Evolutionary conservation across 2,888 invertebrate species (phyloP), one percentile per base, ranked within the genome.

Genomic region (Chelonus formosanus): DNA sequence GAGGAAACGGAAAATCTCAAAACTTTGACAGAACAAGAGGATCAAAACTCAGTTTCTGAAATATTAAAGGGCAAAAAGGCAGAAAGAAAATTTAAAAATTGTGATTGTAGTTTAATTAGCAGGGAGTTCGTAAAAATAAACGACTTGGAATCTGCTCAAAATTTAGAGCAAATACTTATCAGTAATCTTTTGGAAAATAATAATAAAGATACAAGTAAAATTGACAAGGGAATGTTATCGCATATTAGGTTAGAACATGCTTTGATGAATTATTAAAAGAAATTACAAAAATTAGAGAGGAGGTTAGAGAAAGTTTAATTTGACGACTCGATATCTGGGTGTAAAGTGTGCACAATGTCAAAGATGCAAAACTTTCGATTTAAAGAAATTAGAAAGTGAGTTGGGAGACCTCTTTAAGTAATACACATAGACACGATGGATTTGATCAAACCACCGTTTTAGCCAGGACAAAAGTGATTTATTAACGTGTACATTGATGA

Each of bases 401-500:
- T 62, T 36, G 54, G 56, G 10, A 62, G 59, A 54, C 65, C 67
- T 10, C 45, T 70, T 40, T 65, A 61, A n/a, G 62, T 52, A 48
- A 52, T 70, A 32, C 70, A 70, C 65, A 43, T 52, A 8, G 67
- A 70, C 34, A 63, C 63, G 3, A 70, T 68, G 67, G 63, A 65
- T n/a, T 65, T 35, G 20, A 53, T 68, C 20, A 65, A 58, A 32
- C 50, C 43, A 59, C 57, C 31, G 43, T 70, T 63, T 47, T 55
- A 52, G 8, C 68, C 70, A 36, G 67, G 60, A n/a, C 52, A 20
- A 3, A 45, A 48, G 10, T 67, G 53, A 58, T 68, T 53, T 48
- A 68, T 70, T 57, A 65, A 65, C 8, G 69, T 63, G 5, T 71
- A 71, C 53, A 57, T 70, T 52, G 73, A 73, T 44, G 72, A 74